A percentile compares a stretch with the other conserved stretches of the same genome.
phyloP scores from a whole-genome alignment of 2,797 vertebrate species.

The Thaleichthys pacificus region DNA sequence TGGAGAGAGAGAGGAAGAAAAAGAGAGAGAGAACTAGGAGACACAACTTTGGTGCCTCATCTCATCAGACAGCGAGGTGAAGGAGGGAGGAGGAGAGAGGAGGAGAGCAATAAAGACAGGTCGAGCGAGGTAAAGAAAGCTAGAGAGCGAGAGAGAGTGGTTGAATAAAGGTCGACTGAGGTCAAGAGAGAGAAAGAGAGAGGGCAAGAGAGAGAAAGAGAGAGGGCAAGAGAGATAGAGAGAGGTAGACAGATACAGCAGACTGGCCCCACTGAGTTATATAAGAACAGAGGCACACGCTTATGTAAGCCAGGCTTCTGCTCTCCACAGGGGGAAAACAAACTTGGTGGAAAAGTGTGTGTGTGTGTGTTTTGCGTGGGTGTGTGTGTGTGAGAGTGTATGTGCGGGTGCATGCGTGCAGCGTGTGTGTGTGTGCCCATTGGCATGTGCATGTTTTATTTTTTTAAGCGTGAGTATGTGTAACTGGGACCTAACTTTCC shows the following conservation, averaged over 20 bases:
- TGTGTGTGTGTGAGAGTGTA: neutral
- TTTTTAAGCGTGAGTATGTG: neutral
- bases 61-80: neutral
- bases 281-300: slow-evolving; percentile 33
- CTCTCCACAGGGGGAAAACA: neutral
- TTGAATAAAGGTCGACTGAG: no score
- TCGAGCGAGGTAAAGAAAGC: neutral
- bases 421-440: neutral
- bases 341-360: neutral
- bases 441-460: neutral
- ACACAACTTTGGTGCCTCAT: no score
- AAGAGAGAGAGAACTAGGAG: neutral
- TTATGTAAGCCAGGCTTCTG: slow-evolving; percentile 34
- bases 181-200: neutral
- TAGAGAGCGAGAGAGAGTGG: neutral
- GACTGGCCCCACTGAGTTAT: slow-evolving; percentile 13
- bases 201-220: neutral
- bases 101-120: neutral
- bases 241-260: neutral
- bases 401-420: neutral
- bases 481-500: neutral
- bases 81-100: neutral
- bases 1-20: neutral
- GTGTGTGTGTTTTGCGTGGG: neutral
- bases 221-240: neutral